Percentiles rank a stretch among this genome's conserved stretches.
These are phyloP conservation scores for Neopipo cinnamomea DNA, from an alignment of 2,113 vertebrate species.

Conservation along the genomic window DNA sequence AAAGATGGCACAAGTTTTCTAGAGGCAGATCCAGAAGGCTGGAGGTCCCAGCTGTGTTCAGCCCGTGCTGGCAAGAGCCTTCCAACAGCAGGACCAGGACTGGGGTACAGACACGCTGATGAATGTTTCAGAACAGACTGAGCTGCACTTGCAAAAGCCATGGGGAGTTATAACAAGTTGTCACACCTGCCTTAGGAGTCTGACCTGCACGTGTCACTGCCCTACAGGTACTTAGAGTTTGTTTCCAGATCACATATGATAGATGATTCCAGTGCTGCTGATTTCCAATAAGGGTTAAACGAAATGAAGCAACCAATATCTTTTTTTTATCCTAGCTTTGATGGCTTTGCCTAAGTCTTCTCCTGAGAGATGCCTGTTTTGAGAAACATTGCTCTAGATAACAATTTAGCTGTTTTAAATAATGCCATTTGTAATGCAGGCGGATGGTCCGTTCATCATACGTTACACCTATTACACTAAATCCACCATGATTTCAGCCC, in stretches of 20 bases:
- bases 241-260: background rate
- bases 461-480: background rate
- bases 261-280: background rate
- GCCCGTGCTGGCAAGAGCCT: background rate
- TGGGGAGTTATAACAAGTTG: background rate
- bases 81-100: background rate
- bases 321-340: background rate
- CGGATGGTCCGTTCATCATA: background rate
- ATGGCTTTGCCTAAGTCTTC: background rate
- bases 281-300: background rate
- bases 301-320: rapidly evolving
- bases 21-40: background rate
- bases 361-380: background rate
- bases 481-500: background rate
- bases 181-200: background rate
- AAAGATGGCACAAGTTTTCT: background rate
- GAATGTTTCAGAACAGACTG: background rate
- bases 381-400: background rate
- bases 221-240: background rate
- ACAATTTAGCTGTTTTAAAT: constrained; percentile 19
- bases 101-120: rapidly evolving
- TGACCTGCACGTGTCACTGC: background rate
- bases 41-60: background rate
- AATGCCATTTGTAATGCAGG: background rate
- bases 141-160: background rate